Conservation (phyloP, 2,888 invertebrate species). For the Carabus problematicus region DNA sequence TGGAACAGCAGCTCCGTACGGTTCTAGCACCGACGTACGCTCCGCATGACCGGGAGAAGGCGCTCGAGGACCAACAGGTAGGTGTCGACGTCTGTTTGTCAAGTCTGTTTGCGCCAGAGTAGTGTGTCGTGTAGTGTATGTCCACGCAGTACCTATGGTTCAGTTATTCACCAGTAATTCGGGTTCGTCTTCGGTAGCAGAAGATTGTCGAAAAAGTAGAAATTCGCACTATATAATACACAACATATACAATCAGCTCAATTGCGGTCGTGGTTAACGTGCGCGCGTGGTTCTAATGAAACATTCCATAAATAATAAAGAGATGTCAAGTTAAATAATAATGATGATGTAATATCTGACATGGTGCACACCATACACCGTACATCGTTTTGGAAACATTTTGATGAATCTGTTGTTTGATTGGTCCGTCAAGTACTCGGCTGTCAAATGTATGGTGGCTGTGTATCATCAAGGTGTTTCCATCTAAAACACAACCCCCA, state of each 20-base stretch:
- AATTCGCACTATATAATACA: not conserved
- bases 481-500: slow-evolving; percentile 51
- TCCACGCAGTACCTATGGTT: slow-evolving; percentile 26
- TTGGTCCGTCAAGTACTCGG: slow-evolving; percentile 48
- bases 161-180: slow-evolving; percentile 14
- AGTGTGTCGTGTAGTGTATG: slow-evolving; percentile 25
- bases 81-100: slow-evolving; percentile 54
- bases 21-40: slow-evolving; percentile 84
- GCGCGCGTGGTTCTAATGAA: not conserved
- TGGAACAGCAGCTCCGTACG: slow-evolving; percentile 85
- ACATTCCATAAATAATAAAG: slow-evolving; percentile 12
- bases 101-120: slow-evolving; percentile 26
- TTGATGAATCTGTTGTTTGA: slow-evolving; percentile 55
- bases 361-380: not conserved
- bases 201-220: not conserved
- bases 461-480: slow-evolving; percentile 63
- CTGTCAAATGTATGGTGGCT: slow-evolving; percentile 48
- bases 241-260: not conserved
- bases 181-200: not conserved
- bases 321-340: slow-evolving; percentile 3
- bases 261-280: not conserved
- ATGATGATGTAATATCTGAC: slow-evolving; percentile 2
- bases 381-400: slow-evolving; percentile 58
- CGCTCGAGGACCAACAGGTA: slow-evolving; percentile 88
- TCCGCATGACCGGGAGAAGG: slow-evolving; percentile 82